Base-by-base conservation (phyloP, 2,797 vertebrate species). In the Trachurus trachurus region DNA sequence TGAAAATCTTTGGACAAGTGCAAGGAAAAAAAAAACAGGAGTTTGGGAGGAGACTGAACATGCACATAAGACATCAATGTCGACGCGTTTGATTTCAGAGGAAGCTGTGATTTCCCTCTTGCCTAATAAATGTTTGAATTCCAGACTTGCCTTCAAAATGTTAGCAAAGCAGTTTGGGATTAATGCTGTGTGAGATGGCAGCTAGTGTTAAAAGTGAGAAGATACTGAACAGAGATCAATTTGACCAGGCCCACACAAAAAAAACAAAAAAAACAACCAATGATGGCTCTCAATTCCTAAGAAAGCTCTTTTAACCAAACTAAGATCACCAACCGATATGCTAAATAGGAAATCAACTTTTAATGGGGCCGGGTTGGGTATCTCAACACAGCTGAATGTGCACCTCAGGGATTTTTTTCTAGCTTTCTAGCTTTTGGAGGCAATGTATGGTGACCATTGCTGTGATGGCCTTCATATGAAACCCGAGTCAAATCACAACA, bases 361-460 rank as follows among this genome's bases (percentile, higher is more conserved):
- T 64, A 87, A 68, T 49, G 66, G 89, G 92, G 89, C 91, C 85
- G 89, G 86, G 92, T 88, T 89, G 89, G 90, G 80, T 88, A 88
- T 91, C 88, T 93, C 86, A 89, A 94, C 90, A 91, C 88, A 92
- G 94, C 91, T 93, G 93, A 94, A 94, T 94, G 94, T 95, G 92
- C 89, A 95, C 94, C 95, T 96, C 95, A 96, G 96, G 96, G 94
- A 96, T 88, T 91, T 93, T 92, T 93, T 92, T 93, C 82, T 90
- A 89, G 89, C 88, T 93, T 93, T 94, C 91, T 93, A 94, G 93
- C 93, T 95, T 95, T 95, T 92, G 91, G 92, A 94, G 93, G 93
- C 92, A 94, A 93, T 89, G 89, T 91, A 91, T 88, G 92, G 89
- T 90, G 93, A 94, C 92, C 92, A 89, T 93, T 85, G 91, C 94